Evolutionary conservation across 2,113 vertebrate species (phyloP), one percentile per base, ranked within the genome.

Genomic region (Cairina moschata): DNA sequence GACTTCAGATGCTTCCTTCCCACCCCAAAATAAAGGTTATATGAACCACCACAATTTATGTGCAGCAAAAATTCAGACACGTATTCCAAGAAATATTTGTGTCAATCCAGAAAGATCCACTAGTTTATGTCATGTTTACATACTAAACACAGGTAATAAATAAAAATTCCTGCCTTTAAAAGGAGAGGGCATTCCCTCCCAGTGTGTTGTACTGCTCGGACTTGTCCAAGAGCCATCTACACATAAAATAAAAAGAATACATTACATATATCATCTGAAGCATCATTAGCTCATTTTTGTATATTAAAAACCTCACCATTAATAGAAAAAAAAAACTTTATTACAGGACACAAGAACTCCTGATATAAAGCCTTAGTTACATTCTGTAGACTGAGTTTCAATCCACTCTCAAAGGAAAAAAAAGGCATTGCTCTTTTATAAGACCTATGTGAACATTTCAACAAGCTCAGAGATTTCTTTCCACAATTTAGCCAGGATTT

Each of bases 141-240:
- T 98, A 98, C 97, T 98, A 97, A 98, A 98, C 98, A 98, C 98
- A 98, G 98, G 98, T 98, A 98, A 98, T 98, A 98, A 98, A 98
- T 98, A 98, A 98, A 98, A 98, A 98, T 97, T 98, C 98, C 98
- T 98, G 98, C 98, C 98, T 98, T 98, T 98, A 98, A 98, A 98
- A 98, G 98, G 98, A 98, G 98, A 98, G 98, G 97, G 97, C 98
- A 98, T 98, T 98, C 98, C 98, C 98, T 98, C 98, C 98, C 98
- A 98, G 98, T 98, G 98, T 98, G 98, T 97, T 98, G 98, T 98
- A 98, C 98, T 98, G 98, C 98, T 98, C 98, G 98, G 98, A 98
- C 97, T 98, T 98, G 98, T 98, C 98, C 98, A 98, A 98, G 98
- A 98, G 98, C 98, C 98, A 98, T 98, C 98, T 98, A 98, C 98